A percentile compares a stretch with the other conserved stretches of the same genome.
phyloP scores from a whole-genome alignment of 2,888 invertebrate genomes.

The Rotaria socialis region DNA sequence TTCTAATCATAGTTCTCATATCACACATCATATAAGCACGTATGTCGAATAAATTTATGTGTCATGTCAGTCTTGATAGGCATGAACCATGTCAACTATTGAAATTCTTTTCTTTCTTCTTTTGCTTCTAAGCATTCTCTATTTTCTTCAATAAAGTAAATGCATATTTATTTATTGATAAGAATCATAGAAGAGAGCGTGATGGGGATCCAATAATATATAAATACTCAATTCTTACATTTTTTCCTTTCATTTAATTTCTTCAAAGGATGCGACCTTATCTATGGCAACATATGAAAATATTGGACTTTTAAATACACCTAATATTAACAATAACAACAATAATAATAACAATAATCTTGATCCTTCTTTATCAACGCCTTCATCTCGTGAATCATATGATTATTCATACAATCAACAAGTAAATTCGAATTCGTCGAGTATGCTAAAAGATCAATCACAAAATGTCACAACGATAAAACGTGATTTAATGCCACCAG shows the following conservation, averaged over 20 bases:
- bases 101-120: background rate
- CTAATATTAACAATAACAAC: conserved; percentile 9
- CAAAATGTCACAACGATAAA: background rate
- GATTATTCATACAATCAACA: background rate
- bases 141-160: background rate
- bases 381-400: background rate
- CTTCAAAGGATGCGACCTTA: background rate
- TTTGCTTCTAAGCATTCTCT: background rate
- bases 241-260: background rate
- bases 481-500: background rate
- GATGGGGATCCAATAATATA: background rate
- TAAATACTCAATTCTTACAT: background rate
- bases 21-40: background rate
- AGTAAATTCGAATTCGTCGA: background rate
- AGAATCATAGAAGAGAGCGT: background rate
- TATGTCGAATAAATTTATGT: background rate
- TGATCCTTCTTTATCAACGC: background rate
- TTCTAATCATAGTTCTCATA: background rate
- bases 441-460: background rate
- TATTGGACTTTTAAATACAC: background rate
- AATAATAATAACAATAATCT: conserved; percentile 37
- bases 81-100: background rate
- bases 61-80: background rate
- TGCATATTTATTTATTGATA: background rate
- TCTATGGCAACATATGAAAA: conserved; percentile 30